Evolutionary conservation across 2,888 invertebrate genomes (phyloP), one percentile per base, ranked within the genome.

Genomic region (Thumatha senex): DNA sequence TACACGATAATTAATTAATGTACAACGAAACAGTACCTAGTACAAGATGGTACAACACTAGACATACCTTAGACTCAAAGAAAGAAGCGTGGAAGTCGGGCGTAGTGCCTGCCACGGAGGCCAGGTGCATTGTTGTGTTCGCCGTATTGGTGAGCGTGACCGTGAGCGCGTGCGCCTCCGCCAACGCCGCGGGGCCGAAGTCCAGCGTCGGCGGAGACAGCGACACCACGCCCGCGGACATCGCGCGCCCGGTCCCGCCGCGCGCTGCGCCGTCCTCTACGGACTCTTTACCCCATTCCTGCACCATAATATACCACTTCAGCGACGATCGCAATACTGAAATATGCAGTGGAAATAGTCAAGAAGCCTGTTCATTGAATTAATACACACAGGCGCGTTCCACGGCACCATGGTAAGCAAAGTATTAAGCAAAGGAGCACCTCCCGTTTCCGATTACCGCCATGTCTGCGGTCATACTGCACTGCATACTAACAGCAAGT

Each of bases 11-110:
- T n/a, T n/a, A n/a, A n/a, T n/a, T n/a, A n/a, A n/a, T n/a, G n/a
- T n/a, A n/a, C n/a, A n/a, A n/a, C n/a, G n/a, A n/a, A n/a, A n/a
- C n/a, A n/a, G n/a, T n/a, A n/a, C n/a, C n/a, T 24, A 24, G 5
- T 24, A 2, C 5, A 2, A 24, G 3, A 24, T 4, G 18, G 18
- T 24, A 10, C 10, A 11, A 33, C 33, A 10, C 10, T 11, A 11
- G 1, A 11, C 15, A 11, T 83, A 98, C 98, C 94, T 98, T 98
- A 76, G 98, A 95, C 78, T 98, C 96, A 87, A 98, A 98, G 93
- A 99, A 98, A 63, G 98, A 98, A 76, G 98, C 98, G 88, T 99
- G 98, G 93, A 99, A 99, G 92, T 98, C 97, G 33, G 96, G 95
- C 70, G 98, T 97, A 85, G 95, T 97, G 74, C 98, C 98, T 64